These are phyloP conservation scores for Beris chalybata DNA, from an alignment of 2,888 invertebrate species.

Conservation along the genomic window DNA sequence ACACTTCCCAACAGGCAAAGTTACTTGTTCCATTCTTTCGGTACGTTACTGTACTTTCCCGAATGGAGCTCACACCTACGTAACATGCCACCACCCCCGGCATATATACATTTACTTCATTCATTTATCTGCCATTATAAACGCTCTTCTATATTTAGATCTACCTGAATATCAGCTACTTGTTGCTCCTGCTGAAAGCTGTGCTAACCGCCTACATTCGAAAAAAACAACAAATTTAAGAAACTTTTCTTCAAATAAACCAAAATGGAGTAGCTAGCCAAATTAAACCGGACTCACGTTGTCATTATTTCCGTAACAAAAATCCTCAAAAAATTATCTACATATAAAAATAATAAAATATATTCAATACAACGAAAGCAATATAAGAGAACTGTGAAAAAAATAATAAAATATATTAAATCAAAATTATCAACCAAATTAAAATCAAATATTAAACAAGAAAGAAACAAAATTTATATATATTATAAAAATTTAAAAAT, in stretches of 20 bases:
- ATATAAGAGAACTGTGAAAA: conserved; percentile 51
- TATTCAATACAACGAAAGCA: conserved; percentile 54
- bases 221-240: conserved; percentile 11
- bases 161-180: conserved; percentile 37
- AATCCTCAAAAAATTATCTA: not conserved
- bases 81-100: conserved; percentile 15
- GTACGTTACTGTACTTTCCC: conserved; percentile 13
- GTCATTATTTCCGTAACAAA: too few species aligned
- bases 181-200: conserved; percentile 35
- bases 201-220: conserved; percentile 25
- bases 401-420: conserved; percentile 33
- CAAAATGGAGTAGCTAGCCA: conserved; percentile 12
- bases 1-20: conserved; percentile 30
- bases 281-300: not conserved
- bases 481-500: conserved; percentile 16
- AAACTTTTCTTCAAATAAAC: not conserved
- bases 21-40: conserved; percentile 34
- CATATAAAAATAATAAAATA: conserved; percentile 10
- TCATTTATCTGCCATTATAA: conserved; percentile 35
- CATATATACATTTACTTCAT: conserved; percentile 22
- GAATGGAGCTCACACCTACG: conserved; percentile 26
- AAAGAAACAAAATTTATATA: conserved; percentile 8
- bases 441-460: not conserved
- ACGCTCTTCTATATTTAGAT: conserved; percentile 34
- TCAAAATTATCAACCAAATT: not conserved